A percentile compares a stretch with the other conserved stretches of the same genome.
These are phyloP conservation scores for Yponomeuta cagnagella DNA, from an alignment of 2,888 invertebrate species.

Conservation along the genomic window DNA sequence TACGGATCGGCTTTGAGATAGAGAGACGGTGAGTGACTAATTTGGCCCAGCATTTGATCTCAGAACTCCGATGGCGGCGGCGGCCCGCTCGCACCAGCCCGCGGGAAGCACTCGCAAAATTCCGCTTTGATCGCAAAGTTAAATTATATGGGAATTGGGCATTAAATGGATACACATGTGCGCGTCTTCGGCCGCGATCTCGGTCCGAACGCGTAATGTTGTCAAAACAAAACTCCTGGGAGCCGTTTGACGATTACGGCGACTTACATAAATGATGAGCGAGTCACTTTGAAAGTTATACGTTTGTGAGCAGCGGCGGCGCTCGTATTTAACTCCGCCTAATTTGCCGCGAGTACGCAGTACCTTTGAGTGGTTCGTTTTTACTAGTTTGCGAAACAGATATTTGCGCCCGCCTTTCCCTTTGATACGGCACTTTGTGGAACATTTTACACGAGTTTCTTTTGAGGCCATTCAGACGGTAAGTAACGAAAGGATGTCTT, in stretches of 20 bases:
- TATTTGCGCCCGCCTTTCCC: constrained; percentile 74
- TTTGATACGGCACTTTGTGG: constrained; percentile 76
- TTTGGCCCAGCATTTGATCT: constrained; percentile 77
- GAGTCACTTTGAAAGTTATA: constrained; percentile 67
- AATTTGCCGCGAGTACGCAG: constrained; percentile 73
- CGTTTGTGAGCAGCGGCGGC: constrained; percentile 61
- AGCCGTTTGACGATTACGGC: constrained; percentile 61
- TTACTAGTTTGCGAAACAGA: constrained; percentile 76
- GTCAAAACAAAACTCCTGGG: constrained; percentile 49
- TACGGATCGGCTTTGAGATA: constrained; percentile 77
- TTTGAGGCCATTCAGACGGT: constrained; percentile 76
- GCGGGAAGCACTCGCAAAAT: constrained; percentile 74
- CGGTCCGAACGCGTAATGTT: constrained; percentile 41
- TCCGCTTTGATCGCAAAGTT: constrained; percentile 76
- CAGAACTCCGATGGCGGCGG: constrained; percentile 61
- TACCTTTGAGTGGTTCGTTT: constrained; percentile 74
- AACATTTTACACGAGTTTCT: constrained; percentile 76
- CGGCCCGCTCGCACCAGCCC: constrained; percentile 62
- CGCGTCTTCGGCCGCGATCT: constrained; percentile 23
- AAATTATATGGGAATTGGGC: constrained; percentile 76
- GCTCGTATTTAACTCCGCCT: constrained; percentile 74
- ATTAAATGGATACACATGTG: constrained; percentile 74
- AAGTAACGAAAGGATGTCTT: constrained; percentile 77
- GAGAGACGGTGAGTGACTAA: constrained; percentile 77
- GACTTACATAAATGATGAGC: constrained; percentile 71